These are phyloP conservation scores for Sardinella longiceps DNA, from an alignment of 2,797 vertebrate genomes.

Conservation along the genomic window DNA sequence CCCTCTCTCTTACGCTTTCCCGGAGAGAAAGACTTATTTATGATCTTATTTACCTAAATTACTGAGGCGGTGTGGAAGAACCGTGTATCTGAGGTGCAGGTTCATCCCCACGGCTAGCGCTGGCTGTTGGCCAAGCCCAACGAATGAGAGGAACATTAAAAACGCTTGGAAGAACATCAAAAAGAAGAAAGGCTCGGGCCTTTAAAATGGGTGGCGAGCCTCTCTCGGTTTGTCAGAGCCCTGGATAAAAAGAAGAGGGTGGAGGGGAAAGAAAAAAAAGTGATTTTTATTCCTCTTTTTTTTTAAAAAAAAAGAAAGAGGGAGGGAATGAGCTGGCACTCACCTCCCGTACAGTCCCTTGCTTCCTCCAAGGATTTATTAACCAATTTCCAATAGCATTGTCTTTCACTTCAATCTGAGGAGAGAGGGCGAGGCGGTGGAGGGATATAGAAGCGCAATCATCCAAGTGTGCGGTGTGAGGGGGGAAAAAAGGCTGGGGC, in stretches of 20 bases:
- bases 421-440: slow-evolving; percentile 78
- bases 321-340: slow-evolving; percentile 83
- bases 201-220: neutral
- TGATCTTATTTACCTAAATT: slow-evolving; percentile 60
- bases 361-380: slow-evolving; percentile 95
- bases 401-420: slow-evolving; percentile 97
- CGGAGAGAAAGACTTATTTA: slow-evolving; percentile 50
- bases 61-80: slow-evolving; percentile 48
- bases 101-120: slow-evolving; percentile 38
- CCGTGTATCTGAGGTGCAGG: slow-evolving; percentile 39
- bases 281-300: slow-evolving; percentile 43
- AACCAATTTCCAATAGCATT: slow-evolving; percentile 99
- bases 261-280: neutral
- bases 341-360: slow-evolving; percentile 85
- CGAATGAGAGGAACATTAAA: slow-evolving; percentile 15
- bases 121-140: slow-evolving; percentile 42
- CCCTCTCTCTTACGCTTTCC: slow-evolving; percentile 41
- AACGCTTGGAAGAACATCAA: slow-evolving; percentile 12
- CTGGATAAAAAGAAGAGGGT: slow-evolving; percentile 6
- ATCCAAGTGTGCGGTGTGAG: slow-evolving; percentile 76
- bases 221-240: neutral
- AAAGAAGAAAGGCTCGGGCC: neutral
- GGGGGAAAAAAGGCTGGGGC: slow-evolving; percentile 17
- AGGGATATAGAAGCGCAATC: slow-evolving; percentile 93
- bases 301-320: slow-evolving; percentile 60